phyloP scores from a whole-genome alignment of 2,888 invertebrate species.

The Amphimallon solstitiale region DNA sequence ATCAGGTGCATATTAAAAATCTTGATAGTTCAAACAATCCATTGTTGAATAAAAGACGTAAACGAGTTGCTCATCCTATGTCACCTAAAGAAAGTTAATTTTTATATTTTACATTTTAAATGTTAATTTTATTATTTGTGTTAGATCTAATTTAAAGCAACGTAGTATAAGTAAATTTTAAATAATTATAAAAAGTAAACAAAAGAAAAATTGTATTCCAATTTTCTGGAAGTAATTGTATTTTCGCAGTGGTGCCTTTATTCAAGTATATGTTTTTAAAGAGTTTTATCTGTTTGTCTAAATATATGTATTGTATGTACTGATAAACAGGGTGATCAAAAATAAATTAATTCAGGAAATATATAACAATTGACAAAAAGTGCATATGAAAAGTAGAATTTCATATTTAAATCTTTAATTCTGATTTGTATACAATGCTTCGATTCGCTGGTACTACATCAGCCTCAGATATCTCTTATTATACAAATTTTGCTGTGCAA shows the following conservation, averaged over 20 bases:
- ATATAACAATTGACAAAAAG: no score
- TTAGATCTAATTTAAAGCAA: conserved; percentile 27
- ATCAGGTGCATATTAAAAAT: conserved; percentile 93
- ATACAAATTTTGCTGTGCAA: no score
- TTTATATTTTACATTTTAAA: conserved; percentile 11
- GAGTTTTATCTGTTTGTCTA: no score
- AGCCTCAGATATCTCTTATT: no score
- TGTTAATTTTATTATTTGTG: conserved; percentile 24
- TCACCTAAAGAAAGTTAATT: conserved; percentile 44
- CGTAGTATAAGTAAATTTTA: conserved; percentile 18
- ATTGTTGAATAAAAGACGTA: conserved; percentile 85
- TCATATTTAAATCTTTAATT: no score
- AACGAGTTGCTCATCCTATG: conserved; percentile 51
- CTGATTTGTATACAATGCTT: no score
- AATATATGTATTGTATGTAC: no score
- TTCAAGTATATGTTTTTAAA: background rate
- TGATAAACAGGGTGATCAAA: no score
- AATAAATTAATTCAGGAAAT: no score
- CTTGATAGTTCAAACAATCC: conserved; percentile 94
- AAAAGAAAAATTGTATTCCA: conserved; percentile 32
- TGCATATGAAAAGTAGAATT: no score
- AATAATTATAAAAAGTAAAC: no score
- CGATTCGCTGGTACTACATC: no score
- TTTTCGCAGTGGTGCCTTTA: conserved; percentile 25
- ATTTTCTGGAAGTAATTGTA: conserved; percentile 32